A percentile compares a stretch with the other conserved stretches of the same genome.
phyloP scores from a whole-genome alignment of 2,113 vertebrate genomes.

The Nymphicus hollandicus region DNA sequence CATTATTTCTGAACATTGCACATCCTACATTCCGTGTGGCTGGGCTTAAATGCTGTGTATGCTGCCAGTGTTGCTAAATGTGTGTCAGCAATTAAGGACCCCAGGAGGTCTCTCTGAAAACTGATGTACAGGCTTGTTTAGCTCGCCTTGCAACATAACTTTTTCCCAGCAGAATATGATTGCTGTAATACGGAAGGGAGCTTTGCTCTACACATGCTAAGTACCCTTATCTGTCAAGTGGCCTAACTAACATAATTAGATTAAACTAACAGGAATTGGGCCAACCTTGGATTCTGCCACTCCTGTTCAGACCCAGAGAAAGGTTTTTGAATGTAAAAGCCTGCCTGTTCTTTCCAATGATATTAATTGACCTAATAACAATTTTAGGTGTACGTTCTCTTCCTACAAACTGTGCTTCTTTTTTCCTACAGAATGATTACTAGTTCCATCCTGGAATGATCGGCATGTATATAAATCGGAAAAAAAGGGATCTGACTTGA shows the following conservation, averaged over 20 bases:
- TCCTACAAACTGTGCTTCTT: background rate
- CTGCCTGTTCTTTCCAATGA: background rate
- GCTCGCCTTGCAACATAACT: background rate
- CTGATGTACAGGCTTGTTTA: background rate
- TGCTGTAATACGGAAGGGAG: background rate
- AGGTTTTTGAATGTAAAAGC: background rate
- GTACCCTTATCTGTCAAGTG: background rate
- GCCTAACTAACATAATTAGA: background rate
- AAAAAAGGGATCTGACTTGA: background rate
- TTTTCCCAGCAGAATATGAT: background rate
- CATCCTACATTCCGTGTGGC: background rate
- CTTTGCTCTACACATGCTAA: background rate
- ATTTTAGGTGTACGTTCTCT: background rate
- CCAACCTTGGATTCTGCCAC: background rate
- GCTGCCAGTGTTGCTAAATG: background rate
- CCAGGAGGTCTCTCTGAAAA: background rate
- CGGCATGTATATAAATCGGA: background rate
- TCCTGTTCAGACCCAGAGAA: background rate
- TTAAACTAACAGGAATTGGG: background rate
- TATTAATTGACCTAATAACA: background rate
- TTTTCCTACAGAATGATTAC: background rate
- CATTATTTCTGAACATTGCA: background rate
- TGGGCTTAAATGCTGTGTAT: background rate
- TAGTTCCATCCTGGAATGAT: background rate
- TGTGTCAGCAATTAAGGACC: background rate